Conservation (phyloP, 2,797 vertebrate genomes). For the Mastacembelus armatus region DNA sequence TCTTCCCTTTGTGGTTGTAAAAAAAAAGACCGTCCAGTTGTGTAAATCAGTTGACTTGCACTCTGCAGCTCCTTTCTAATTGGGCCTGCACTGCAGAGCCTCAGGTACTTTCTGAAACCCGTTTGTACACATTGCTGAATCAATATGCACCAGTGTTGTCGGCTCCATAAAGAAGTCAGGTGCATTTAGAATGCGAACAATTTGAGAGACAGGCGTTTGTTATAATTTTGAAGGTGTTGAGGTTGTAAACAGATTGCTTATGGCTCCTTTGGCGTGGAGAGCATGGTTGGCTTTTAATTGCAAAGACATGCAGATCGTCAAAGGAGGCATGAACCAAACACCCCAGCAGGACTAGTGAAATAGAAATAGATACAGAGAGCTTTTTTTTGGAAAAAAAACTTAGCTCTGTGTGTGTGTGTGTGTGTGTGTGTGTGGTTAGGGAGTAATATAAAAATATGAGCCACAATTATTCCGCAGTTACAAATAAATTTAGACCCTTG, state of each 20-base stretch:
- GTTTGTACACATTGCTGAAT: conserved; percentile 50
- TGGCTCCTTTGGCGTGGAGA: conserved; percentile 35
- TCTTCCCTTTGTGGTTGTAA: conserved; percentile 80
- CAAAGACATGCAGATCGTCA: conserved; percentile 61
- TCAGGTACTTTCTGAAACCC: conserved; percentile 49
- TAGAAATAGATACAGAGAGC: conserved; percentile 41
- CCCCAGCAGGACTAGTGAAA: conserved; percentile 55
- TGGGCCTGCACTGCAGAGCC: conserved; percentile 70
- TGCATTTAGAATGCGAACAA: conserved; percentile 46
- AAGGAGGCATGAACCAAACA: conserved; percentile 50
- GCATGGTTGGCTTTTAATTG: conserved; percentile 65
- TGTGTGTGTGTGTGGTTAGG: neutral
- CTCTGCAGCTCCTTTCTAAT: conserved; percentile 73
- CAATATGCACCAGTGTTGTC: conserved; percentile 49
- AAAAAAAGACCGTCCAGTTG: conserved; percentile 66
- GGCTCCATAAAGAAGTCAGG: conserved; percentile 50
- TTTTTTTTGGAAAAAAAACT: neutral
- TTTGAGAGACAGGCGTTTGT: conserved; percentile 25
- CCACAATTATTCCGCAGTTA: conserved; percentile 34
- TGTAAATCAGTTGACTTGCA: conserved; percentile 75
- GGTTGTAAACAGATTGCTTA: conserved; percentile 50
- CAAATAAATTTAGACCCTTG: conserved; percentile 22
- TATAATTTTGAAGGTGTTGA: conserved; percentile 23
- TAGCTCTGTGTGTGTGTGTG: neutral
- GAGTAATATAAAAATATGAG: conserved; percentile 20